Evolutionary conservation across 1,140 invertebrate species (phyloP), one percentile per base, ranked within the genome.

Genomic region (Drosophila carrolli): DNA sequence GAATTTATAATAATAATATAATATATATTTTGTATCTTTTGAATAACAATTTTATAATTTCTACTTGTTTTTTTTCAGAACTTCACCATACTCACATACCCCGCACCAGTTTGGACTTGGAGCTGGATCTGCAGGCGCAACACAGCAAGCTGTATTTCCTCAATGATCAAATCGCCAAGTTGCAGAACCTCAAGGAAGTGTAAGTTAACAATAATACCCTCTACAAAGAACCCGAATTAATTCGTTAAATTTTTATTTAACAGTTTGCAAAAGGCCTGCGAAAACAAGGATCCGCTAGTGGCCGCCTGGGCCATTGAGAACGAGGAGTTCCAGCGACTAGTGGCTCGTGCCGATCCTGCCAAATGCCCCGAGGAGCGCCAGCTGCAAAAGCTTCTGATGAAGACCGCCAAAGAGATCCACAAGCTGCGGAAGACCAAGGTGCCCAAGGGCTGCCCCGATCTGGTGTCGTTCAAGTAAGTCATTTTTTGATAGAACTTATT

Each of bases 391-490:
- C 95, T 98, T 91, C 93, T 98, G 38, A 95, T 96, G 92, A 96
- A 96, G 92, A 97, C 97, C 4, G 97, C 96, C 53, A 95, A 97
- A 81, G 97, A 98, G 93, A 97, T 98, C 66, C 98, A 98, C 91
- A 96, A 97, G 76, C 93, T 99, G 47, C 93, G 97, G 60, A 97
- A 97, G 92, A 97, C 96, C 32, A 96, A 97, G 81, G 96, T 96
- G 76, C 96, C 96, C n/a, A 96, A 96, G 75, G 96, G 97, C 58
- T 96, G 97, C 91, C 97, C 97, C 1, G 97, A 98, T 92, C 94
- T 98, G 62, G 96, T 97, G 77, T 97, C 97, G 19, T 98, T 99
- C 93, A 98, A 97, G 97, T 98, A 93, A 95, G 96, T 95, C 0
- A 32, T 29, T 14, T 3, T 23, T 7, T 8, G 56, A 43, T 65